Conservation (phyloP, 2,888 invertebrate species). For the Ethmia dodecea region DNA sequence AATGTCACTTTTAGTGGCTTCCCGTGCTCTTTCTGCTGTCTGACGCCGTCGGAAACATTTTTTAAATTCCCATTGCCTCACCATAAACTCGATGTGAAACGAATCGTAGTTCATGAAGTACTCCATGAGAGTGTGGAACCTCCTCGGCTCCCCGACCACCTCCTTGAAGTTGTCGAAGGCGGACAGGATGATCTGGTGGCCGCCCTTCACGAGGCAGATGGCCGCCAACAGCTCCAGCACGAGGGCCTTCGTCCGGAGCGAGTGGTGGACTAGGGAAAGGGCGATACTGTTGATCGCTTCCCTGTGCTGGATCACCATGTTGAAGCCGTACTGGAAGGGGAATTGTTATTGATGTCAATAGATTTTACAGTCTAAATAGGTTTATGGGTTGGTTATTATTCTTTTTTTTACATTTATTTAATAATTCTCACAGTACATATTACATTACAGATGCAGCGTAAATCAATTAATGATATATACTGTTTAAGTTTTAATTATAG, state of each 20-base stretch:
- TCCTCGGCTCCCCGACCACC: conserved; percentile 87
- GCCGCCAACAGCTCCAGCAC: conserved; percentile 98
- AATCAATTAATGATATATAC: too few species aligned
- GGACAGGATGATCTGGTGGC: conserved; percentile 97
- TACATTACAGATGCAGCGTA: too few species aligned
- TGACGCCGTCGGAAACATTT: too few species aligned
- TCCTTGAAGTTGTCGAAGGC: conserved; percentile 99
- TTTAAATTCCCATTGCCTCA: conserved; percentile 50
- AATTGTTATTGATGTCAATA: too few species aligned
- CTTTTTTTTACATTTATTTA: too few species aligned
- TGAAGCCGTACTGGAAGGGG: conserved; percentile 96
- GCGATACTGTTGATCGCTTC: conserved; percentile 99
- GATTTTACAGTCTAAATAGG: too few species aligned
- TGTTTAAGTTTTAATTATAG: too few species aligned
- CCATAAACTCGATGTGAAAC: conserved; percentile 99
- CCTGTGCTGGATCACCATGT: conserved; percentile 98
- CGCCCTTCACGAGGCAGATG: conserved; percentile 98
- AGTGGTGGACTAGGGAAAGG: conserved; percentile 96
- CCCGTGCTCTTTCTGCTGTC: too few species aligned
- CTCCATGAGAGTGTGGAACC: conserved; percentile 98
- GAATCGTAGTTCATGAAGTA: conserved; percentile 97
- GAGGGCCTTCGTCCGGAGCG: conserved; percentile 96
- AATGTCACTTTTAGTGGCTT: too few species aligned
- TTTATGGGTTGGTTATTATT: too few species aligned
- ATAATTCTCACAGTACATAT: too few species aligned